Conservation (phyloP, 2,888 invertebrate species). For the Acronicta leporina region DNA sequence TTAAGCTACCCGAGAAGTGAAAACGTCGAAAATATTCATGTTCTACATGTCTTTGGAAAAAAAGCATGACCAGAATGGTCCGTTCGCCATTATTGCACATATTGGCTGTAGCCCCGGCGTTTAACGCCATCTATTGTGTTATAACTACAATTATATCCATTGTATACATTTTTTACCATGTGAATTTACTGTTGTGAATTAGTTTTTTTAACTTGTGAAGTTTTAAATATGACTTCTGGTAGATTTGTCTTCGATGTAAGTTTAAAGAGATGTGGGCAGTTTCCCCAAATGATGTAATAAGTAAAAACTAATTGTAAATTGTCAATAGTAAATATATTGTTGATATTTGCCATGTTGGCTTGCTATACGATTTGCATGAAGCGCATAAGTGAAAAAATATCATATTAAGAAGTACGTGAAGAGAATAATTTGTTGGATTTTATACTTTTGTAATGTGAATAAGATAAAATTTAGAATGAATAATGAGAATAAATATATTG, state of each 20-base stretch:
- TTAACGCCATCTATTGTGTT: conserved; percentile 73
- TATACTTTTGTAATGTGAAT: conserved; percentile 53
- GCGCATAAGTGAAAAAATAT: too few species aligned
- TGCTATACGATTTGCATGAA: conserved; percentile 35
- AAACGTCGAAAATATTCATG: conserved; percentile 44
- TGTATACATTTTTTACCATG: conserved; percentile 41
- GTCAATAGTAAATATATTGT: conserved; percentile 30
- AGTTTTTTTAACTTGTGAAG: conserved; percentile 37
- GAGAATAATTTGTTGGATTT: conserved; percentile 45
- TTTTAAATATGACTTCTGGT: conserved; percentile 36
- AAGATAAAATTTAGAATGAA: conserved; percentile 29
- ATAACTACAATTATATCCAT: conserved; percentile 53
- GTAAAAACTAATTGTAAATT: conserved; percentile 28
- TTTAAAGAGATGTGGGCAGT: conserved; percentile 32
- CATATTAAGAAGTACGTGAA: too few species aligned
- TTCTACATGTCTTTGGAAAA: conserved; percentile 57
- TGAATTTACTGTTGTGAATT: conserved; percentile 37
- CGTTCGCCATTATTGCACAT: conserved; percentile 43
- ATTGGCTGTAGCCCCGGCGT: conserved; percentile 69
- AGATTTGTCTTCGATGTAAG: conserved; percentile 29
- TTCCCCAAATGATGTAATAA: conserved; percentile 21
- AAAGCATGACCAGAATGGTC: conserved; percentile 49
- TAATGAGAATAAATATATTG: conserved; percentile 35
- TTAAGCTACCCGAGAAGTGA: conserved; percentile 91
- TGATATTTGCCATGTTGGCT: conserved; percentile 27